Conservation (phyloP, 2,888 invertebrate genomes). For the Phyllotreta striolata region DNA sequence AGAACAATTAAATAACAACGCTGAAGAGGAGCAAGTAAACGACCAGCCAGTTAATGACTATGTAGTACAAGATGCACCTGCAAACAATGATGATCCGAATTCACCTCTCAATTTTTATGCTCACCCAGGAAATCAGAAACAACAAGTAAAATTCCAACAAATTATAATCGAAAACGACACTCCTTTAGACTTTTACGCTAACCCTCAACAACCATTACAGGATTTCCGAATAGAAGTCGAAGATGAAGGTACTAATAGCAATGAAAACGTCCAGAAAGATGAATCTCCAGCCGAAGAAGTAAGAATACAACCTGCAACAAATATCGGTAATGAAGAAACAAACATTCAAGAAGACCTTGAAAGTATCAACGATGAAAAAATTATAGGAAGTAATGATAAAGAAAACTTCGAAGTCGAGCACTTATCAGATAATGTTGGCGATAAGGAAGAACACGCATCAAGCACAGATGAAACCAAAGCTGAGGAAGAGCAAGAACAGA, state of each 20-base stretch:
- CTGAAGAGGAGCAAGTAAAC: too few species aligned
- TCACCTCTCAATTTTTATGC: conserved; percentile 15
- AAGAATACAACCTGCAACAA: too few species aligned
- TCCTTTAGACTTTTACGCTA: conserved; percentile 23
- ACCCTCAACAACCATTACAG: conserved; percentile 13
- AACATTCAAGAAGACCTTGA: conserved; percentile 19
- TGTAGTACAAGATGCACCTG: too few species aligned
- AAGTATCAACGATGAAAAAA: conserved; percentile 21
- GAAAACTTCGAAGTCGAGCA: conserved; percentile 39
- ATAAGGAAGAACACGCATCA: conserved; percentile 23
- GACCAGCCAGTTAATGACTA: too few species aligned
- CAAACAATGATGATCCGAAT: background rate
- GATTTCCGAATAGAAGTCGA: conserved; percentile 29
- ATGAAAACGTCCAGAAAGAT: conserved; percentile 21
- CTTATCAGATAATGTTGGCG: conserved; percentile 21
- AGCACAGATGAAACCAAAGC: conserved; percentile 15
- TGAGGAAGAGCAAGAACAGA: conserved; percentile 12
- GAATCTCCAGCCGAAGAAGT: conserved; percentile 2
- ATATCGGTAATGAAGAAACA: conserved; percentile 21
- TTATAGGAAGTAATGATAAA: conserved; percentile 34
- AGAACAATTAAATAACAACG: too few species aligned
- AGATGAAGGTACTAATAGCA: conserved; percentile 11
- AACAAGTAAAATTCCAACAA: conserved; percentile 23
- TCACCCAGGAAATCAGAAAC: background rate
- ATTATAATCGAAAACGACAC: conserved; percentile 29